These are phyloP conservation scores for Synergus laeviventris DNA, from an alignment of 2,888 invertebrate genomes.

Conservation along the genomic window DNA sequence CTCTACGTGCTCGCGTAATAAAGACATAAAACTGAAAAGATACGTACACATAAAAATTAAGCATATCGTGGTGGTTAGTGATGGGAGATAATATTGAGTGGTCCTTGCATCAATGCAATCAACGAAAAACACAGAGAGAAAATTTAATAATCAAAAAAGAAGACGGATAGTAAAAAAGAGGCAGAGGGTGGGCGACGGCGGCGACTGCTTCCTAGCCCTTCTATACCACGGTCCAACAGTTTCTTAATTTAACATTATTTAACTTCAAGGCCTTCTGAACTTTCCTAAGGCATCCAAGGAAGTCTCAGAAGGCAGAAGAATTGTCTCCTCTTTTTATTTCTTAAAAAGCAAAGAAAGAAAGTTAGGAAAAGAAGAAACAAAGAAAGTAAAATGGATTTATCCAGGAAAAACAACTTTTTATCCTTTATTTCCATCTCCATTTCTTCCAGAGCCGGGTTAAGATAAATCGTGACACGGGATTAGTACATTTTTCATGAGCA, in stretches of 20 bases:
- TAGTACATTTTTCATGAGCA: no score
- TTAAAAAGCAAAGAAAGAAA: neutral
- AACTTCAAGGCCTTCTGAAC: neutral
- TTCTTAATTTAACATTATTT: neutral
- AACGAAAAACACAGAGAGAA: conserved; percentile 66
- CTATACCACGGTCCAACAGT: conserved; percentile 45
- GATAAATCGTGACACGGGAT: no score
- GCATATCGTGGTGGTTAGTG: conserved; percentile 73
- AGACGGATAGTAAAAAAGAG: conserved; percentile 46
- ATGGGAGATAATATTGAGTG: conserved; percentile 81
- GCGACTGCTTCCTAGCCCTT: conserved; percentile 39
- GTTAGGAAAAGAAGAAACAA: neutral
- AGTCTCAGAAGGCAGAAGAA: neutral
- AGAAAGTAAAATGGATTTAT: neutral
- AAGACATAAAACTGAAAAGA: conserved; percentile 64
- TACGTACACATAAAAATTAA: conserved; percentile 72
- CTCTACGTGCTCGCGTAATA: neutral
- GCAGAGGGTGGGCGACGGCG: conserved; percentile 26
- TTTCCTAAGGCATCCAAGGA: neutral
- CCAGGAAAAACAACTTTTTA: no score
- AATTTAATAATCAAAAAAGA: conserved; percentile 47
- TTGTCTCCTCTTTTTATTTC: neutral
- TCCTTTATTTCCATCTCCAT: neutral
- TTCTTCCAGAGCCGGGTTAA: neutral
- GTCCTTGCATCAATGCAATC: conserved; percentile 83